Conservation (phyloP, 2,113 vertebrate genomes). For the Cichladusa arquata region DNA sequence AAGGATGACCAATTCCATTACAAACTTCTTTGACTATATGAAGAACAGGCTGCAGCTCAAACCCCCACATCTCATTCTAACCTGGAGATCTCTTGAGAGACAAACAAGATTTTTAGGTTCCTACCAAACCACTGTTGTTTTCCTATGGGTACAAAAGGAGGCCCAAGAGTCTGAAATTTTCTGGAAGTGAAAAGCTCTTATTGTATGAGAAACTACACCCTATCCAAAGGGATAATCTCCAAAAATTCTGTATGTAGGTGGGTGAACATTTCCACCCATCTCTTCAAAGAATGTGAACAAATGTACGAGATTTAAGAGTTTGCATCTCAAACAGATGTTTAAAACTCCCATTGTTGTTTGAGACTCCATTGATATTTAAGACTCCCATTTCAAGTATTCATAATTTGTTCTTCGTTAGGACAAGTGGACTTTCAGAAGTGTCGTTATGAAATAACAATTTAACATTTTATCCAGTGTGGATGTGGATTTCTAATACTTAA, state of each 20-base stretch:
- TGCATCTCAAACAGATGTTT: neutral
- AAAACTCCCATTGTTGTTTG: neutral
- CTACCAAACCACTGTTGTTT: neutral
- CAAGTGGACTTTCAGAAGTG: neutral
- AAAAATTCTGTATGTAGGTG: neutral
- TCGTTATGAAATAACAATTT: neutral
- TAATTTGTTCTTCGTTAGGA: neutral
- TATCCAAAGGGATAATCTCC: neutral
- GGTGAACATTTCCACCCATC: neutral
- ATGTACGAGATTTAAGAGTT: neutral
- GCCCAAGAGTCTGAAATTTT: neutral
- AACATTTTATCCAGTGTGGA: neutral
- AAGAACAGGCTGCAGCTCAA: neutral
- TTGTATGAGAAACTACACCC: neutral
- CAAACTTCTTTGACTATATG: neutral
- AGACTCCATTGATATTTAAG: neutral
- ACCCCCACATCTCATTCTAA: neutral
- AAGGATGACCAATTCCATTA: neutral
- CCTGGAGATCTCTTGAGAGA: neutral
- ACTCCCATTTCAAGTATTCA: neutral
- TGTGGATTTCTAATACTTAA: neutral
- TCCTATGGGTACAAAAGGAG: neutral
- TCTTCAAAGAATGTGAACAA: neutral
- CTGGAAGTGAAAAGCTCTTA: neutral
- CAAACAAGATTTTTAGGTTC: neutral